Percentiles rank a stretch among this genome's conserved stretches.
Conservation (phyloP, 2,797 vertebrate species). For the Oreochromis grahami region DNA sequence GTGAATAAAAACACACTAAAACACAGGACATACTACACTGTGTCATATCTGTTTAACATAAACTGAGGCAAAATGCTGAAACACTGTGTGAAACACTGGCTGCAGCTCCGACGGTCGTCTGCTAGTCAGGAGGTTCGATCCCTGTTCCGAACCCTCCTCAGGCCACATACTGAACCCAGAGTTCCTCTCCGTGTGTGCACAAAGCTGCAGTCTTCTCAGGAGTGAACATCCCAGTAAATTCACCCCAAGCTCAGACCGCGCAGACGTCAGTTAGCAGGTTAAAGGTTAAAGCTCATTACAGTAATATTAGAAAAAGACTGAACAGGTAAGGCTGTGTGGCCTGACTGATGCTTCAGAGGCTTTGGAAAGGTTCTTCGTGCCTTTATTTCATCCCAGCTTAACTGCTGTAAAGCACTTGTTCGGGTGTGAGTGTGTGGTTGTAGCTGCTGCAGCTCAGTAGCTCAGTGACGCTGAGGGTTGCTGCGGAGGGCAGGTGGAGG, state of each 20-base stretch:
- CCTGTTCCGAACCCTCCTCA: neutral
- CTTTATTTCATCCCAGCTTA: fast-evolving
- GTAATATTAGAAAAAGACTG: neutral
- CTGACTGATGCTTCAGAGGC: neutral
- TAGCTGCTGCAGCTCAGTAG: neutral
- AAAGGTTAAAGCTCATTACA: neutral
- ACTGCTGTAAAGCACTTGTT: neutral
- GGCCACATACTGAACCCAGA: neutral
- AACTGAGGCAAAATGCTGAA: neutral
- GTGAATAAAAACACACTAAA: neutral
- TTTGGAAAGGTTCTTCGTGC: neutral
- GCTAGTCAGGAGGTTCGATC: neutral
- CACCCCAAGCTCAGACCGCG: neutral
- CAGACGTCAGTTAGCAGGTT: neutral
- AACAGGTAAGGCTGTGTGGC: neutral
- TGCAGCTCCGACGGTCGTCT: neutral
- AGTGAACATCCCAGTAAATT: neutral
- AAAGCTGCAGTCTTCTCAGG: neutral
- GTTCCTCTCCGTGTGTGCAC: neutral
- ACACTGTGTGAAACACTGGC: neutral
- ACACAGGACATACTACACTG: fast-evolving
- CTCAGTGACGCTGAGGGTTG: neutral
- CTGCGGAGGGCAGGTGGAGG: neutral
- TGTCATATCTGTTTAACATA: neutral
- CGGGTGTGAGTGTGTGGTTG: neutral